Evolutionary conservation across 2,113 vertebrate species (phyloP).

Genomic region (Protomyctophum bolini): DNA sequence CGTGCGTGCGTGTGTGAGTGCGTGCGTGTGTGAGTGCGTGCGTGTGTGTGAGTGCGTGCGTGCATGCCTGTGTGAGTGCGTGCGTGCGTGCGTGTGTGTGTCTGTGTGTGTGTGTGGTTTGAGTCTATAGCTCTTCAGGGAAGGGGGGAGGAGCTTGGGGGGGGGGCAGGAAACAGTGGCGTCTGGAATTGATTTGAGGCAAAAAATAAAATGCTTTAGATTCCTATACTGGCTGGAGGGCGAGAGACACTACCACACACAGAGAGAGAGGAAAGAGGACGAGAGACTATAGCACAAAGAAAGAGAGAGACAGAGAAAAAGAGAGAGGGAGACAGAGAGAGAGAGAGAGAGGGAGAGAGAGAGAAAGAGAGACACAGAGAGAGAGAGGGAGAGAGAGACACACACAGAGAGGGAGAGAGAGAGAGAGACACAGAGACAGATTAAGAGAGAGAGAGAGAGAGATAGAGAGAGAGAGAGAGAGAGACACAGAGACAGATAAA

Average conservation of each 20-base stretch:
- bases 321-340: not conserved
- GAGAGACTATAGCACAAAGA: not conserved
- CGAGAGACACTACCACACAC: not conserved
- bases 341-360: not conserved
- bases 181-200: slow-evolving; percentile 82
- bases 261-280: not conserved
- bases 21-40: not conserved
- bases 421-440: too few species aligned
- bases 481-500: not conserved
- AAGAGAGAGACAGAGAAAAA: not conserved
- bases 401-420: too few species aligned
- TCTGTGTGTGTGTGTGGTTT: not conserved
- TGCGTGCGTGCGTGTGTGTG: not conserved
- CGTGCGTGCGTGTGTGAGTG: not conserved
- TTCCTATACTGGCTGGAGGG: slow-evolving; percentile 70
- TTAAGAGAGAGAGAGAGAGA: too few species aligned
- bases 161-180: slow-evolving; percentile 71
- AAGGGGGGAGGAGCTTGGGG: slow-evolving; percentile 17
- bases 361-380: not conserved
- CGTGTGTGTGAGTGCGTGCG: not conserved
- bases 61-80: not conserved
- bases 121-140: not conserved
- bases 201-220: slow-evolving; percentile 80
- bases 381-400: too few species aligned
- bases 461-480: too few species aligned